Base-by-base conservation (phyloP, 2,888 invertebrate species). In the Baccha elongata region DNA sequence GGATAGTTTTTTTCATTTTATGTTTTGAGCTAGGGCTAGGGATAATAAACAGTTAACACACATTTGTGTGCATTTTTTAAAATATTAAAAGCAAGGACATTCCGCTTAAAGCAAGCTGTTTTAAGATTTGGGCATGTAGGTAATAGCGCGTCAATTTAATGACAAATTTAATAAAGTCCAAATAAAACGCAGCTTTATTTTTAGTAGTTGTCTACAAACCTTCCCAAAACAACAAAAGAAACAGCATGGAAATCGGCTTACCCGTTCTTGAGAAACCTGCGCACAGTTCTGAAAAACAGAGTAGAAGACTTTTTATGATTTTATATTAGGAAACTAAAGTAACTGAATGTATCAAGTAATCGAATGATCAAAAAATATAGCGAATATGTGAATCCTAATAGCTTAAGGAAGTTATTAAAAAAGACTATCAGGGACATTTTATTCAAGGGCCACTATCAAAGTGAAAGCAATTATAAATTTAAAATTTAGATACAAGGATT, bases 231-330 rank as follows among this genome's bases (percentile, higher is more conserved):
- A 60, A 60, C 58, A 60, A 60, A 60, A 60, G 11, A 60, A 60
- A 60, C 58, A 42, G 58, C 58, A 60, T 60, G 58, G 58, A 60
- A 60, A 60, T 60, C 58, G 58, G 58, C 58, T 60, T 60, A 60
- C 58, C 58, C 58, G 58, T 60, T 60, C 58, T 60, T 60, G 58
- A 40, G 58, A 60, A 26, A 17, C 17, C 26, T 60, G 40, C 11
- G 26, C 58, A 42, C 58, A 40, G 42, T 60, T 60, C 58, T 60
- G 58, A 60, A 60, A n/a, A 60, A 60, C 58, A 60, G 7, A 60
- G 42, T 60, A 42, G 37, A 55, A 60, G 26, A 60, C 58, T 60
- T 42, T 15, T 1, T 42, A 26, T 42, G 23, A 5, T 60, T n/a
- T n/a, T n/a, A 40, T 26, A 42, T 42, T 26, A 4, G 26, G 26